These are phyloP conservation scores for Agrilus planipennis DNA, from an alignment of 1,140 invertebrate species.

Conservation along the genomic window DNA sequence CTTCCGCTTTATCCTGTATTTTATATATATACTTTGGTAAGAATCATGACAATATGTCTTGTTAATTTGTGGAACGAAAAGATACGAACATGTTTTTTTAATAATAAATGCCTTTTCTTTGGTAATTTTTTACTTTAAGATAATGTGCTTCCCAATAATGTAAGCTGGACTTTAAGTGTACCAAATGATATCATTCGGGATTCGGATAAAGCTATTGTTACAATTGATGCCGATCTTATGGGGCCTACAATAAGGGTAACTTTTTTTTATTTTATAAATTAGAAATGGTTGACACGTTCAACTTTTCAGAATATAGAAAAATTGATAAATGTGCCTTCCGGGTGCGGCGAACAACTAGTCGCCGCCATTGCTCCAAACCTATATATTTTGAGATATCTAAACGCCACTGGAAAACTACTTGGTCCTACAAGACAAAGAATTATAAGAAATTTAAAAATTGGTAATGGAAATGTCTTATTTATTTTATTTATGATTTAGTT, in stretches of 20 bases:
- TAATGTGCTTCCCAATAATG: constrained; percentile 11
- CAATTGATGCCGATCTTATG: constrained; percentile 44
- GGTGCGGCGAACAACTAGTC: constrained; percentile 75
- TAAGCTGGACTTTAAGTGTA: constrained; percentile 24
- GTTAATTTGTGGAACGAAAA: too few species aligned
- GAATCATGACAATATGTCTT: neutral
- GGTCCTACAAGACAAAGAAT: constrained; percentile 42
- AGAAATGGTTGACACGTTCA: constrained; percentile 3
- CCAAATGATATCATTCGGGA: constrained; percentile 36
- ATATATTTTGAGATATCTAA: constrained; percentile 54
- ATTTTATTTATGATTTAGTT: too few species aligned
- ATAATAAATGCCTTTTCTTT: neutral
- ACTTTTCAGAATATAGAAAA: constrained; percentile 39
- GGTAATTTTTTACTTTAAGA: constrained; percentile 5
- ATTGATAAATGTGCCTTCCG: constrained; percentile 44
- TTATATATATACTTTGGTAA: neutral
- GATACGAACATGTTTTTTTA: neutral
- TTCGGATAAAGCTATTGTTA: constrained; percentile 39
- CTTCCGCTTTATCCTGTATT: too few species aligned
- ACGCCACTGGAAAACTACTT: constrained; percentile 36
- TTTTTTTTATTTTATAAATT: constrained; percentile 7
- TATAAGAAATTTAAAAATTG: constrained; percentile 53
- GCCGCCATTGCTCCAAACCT: constrained; percentile 63
- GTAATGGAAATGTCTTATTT: constrained; percentile 29
- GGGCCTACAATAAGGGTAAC: constrained; percentile 38